These are phyloP conservation scores for Pollenia labialis DNA, from an alignment of 2,888 invertebrate genomes.

Conservation along the genomic window DNA sequence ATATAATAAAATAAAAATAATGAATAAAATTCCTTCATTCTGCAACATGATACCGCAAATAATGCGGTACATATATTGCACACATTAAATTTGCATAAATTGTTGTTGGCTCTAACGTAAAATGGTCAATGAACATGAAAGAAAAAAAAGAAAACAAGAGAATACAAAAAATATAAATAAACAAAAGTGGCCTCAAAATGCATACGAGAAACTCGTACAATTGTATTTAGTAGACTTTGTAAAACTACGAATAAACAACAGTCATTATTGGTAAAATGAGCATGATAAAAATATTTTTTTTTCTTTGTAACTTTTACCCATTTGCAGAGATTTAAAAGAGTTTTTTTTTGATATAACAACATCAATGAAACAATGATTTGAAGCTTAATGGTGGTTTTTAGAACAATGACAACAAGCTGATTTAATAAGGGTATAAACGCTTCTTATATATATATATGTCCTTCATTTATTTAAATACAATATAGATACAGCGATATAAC, in stretches of 20 bases:
- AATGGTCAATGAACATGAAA: constrained; percentile 56
- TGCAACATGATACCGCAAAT: constrained; percentile 37
- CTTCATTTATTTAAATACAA: no score
- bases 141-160: constrained; percentile 28
- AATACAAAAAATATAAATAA: constrained; percentile 16
- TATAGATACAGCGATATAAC: no score
- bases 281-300: background rate
- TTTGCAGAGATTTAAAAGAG: constrained; percentile 6
- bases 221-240: constrained; percentile 15
- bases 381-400: constrained; percentile 1
- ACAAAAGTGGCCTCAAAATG: constrained; percentile 9
- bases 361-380: background rate
- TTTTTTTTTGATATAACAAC: background rate
- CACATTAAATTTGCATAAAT: constrained; percentile 52
- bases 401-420: background rate
- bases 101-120: constrained; percentile 34
- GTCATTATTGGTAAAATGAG: constrained; percentile 17
- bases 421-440: background rate
- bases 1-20: constrained; percentile 22
- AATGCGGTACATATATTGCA: background rate
- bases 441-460: constrained; percentile 16
- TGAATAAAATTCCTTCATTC: constrained; percentile 20
- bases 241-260: constrained; percentile 1
- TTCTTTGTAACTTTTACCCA: background rate
- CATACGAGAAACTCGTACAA: background rate